Conservation (phyloP, 2,113 vertebrate species). For the Seriola quinqueradiata region DNA sequence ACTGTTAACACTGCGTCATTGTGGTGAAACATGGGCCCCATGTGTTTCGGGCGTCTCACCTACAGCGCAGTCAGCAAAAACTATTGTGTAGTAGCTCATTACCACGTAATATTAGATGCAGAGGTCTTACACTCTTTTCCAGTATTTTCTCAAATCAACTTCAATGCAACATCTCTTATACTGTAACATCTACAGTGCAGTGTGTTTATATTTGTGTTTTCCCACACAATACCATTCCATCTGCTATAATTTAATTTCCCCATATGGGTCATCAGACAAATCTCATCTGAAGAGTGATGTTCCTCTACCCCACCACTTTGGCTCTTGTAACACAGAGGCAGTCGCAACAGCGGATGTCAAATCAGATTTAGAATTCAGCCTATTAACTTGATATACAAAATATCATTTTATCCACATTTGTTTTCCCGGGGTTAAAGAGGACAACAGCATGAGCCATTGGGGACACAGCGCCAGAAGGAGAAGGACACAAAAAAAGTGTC, state of each 20-base stretch:
- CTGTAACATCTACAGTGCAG: background rate
- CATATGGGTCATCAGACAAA: constrained; percentile 50
- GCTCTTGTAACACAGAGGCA: background rate
- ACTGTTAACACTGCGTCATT: background rate
- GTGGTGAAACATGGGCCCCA: too few relatives aligned
- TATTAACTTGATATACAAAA: background rate
- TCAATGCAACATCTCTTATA: constrained; percentile 8
- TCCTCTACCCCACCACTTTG: constrained; percentile 7
- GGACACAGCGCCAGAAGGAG: background rate
- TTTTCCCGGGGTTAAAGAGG: background rate
- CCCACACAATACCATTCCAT: constrained; percentile 32
- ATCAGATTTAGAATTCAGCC: background rate
- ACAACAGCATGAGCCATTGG: background rate
- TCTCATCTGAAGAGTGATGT: constrained; percentile 42
- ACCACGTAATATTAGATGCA: background rate
- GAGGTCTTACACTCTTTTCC: background rate
- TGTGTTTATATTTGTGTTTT: constrained; percentile 13
- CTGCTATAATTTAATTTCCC: constrained; percentile 33
- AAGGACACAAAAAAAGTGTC: background rate
- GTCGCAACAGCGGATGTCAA: background rate
- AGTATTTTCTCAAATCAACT: constrained; percentile 5
- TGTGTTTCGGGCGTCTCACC: too few relatives aligned
- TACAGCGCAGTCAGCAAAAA: too few relatives aligned
- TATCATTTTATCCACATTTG: background rate
- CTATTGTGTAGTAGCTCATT: background rate